Conservation (phyloP, 2,888 invertebrate genomes). For the Drosophila gaucha region DNA sequence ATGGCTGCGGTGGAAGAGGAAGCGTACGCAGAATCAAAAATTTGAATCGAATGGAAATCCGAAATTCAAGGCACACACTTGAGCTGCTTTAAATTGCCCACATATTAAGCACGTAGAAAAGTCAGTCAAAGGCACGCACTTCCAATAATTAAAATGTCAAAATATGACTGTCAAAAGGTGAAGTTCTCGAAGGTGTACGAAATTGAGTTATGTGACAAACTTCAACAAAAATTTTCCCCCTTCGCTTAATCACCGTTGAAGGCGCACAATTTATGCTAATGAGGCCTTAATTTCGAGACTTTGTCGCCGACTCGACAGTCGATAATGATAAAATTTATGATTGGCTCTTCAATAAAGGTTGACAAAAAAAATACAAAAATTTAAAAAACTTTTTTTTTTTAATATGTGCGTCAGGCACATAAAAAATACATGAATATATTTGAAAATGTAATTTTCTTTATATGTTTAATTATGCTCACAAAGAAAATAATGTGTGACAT, state of each 20-base stretch:
- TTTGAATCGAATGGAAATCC: slow-evolving; percentile 21
- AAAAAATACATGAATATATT: slow-evolving; percentile 30
- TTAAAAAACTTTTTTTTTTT: slow-evolving; percentile 32
- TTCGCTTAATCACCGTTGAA: slow-evolving; percentile 41
- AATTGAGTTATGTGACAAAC: slow-evolving; percentile 62
- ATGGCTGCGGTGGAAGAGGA: slow-evolving; percentile 28
- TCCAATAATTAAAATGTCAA: slow-evolving; percentile 80
- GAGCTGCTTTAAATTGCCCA: slow-evolving; percentile 80
- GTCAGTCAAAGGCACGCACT: slow-evolving; percentile 52
- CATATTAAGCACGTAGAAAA: slow-evolving; percentile 67
- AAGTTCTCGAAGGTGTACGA: slow-evolving; percentile 56
- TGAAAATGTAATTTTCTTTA: slow-evolving; percentile 36
- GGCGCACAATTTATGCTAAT: slow-evolving; percentile 64
- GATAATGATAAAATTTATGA: slow-evolving; percentile 67
- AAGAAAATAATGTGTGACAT: slow-evolving; percentile 57
- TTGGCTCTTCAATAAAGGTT: slow-evolving; percentile 39
- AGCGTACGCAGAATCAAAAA: slow-evolving; percentile 37
- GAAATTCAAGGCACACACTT: slow-evolving; percentile 62
- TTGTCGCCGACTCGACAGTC: slow-evolving; percentile 41
- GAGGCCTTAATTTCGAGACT: slow-evolving; percentile 65
- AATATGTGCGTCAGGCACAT: slow-evolving; percentile 33
- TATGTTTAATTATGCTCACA: slow-evolving; percentile 67
- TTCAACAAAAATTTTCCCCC: slow-evolving; percentile 23
- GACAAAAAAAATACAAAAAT: slow-evolving; percentile 26
- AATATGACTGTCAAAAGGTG: slow-evolving; percentile 66